Base-by-base conservation (phyloP, 2,113 vertebrate genomes). In the Parotia lawesii region DNA sequence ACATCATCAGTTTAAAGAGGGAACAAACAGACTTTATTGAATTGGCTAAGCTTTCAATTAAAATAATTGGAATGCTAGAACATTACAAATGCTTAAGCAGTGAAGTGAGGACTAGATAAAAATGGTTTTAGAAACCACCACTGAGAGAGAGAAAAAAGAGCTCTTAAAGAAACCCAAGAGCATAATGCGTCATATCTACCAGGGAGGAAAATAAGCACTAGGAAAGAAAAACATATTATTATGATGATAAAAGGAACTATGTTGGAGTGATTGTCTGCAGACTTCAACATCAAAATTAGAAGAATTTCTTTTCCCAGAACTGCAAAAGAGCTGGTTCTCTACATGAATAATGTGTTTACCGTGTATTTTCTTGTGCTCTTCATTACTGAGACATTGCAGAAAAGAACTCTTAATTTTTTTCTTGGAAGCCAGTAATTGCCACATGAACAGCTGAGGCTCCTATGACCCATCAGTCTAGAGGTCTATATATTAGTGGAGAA, bases 281-380 rank as follows among this genome's bases (percentile, higher is more conserved):
- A 91, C 38, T 94, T 19, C 62, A 89, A n/a, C 62, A 87, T 85
- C 91, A 87, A 69, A 96, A 96, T 89, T 77, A 89, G 70, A 72
- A 57, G 70, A 62, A 92, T 92, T 94, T 85, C 20, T 91, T 89
- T 92, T 85, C 89, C 70, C 80, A 94, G 84, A 91, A 94, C 50
- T 85, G 42, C 19, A 11, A 42, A 90, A 92, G 42, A 89, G 45
- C n/a, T 75, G 35, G 69, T 90, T 78, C 42, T 87, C 48, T 35
- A 15, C 27, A 65, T 50, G 80, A 95, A 89, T 89, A 85, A 94
- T 82, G 33, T 78, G 77, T 89, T 94, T 94, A 94, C 84, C 33
- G 14, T 38, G 24, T 91, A 57, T 93, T 89, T 91, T 65, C 60
- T 77, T 64, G 56, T 74, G 48, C 31, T 88, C 10, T 93, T 95